Base-by-base conservation (phyloP, 2,797 vertebrate genomes). In the Enteromius afrohamiltoni region DNA sequence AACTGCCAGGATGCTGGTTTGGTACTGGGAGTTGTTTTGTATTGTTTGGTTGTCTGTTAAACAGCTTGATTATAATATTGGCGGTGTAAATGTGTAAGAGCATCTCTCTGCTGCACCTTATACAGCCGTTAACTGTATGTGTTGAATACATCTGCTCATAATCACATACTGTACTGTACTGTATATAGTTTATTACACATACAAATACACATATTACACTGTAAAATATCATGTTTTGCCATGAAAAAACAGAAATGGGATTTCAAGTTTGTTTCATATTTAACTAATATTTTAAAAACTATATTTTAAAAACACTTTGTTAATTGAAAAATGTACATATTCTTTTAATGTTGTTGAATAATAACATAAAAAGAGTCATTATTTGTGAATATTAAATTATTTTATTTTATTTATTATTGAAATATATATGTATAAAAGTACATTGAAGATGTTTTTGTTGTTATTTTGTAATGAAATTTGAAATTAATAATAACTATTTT, bases 141-240 rank as follows among this genome's bases (percentile, higher is more conserved):
- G 70, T 40, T 70, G 16, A 37, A 76, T 4, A 21, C 55, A 79
- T 47, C 51, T 42, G 62, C 64, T 82, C 29, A 62, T 71, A 40
- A 14, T 45, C 21, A 34, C 26, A 53, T 45, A 58, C 53, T 77
- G 6, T 77, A 31, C 8, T 75, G 19, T 16, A 82, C 79, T 86
- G 9, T 4, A 89, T 91, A 88, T 88, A 83, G 88, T 89, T 86
- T 83, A 86, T 85, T 76, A 83, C 73, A 47, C 31, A 51, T 51
- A 45, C n/a, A n/a, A n/a, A n/a, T n/a, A n/a, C n/a, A n/a, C n/a
- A n/a, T n/a, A n/a, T n/a, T n/a, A n/a, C n/a, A n/a, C 13, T 19
- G 49, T 53, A 26, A 26, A 62, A 5, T 62, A 16, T 23, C 13
- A 60, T 21, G 19, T 8, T 21, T 21, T 19, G 17, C 6, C 16